phyloP scores from a whole-genome alignment of 2,797 vertebrate species.

The Agapornis canus region DNA sequence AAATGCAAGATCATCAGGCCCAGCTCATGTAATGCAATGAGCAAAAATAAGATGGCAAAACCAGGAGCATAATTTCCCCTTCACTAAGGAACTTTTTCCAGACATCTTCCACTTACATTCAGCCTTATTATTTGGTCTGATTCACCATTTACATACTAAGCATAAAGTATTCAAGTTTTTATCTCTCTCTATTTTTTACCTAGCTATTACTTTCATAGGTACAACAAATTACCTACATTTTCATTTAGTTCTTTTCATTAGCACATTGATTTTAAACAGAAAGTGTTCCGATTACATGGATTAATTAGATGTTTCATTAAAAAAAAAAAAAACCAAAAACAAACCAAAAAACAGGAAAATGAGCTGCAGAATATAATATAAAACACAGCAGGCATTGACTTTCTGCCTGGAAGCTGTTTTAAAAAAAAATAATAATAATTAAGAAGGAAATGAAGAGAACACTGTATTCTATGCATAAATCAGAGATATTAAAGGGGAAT shows the following conservation, averaged over 20 bases:
- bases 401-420: slow-evolving; percentile 77
- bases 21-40: background rate
- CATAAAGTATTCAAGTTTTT: background rate
- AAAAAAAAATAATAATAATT: slow-evolving; percentile 78
- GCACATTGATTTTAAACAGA: slow-evolving; percentile 70
- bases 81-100: background rate
- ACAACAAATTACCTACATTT: slow-evolving; percentile 64
- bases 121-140: slow-evolving; percentile 23
- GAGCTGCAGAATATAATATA: slow-evolving; percentile 74
- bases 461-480: slow-evolving; percentile 76
- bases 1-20: background rate
- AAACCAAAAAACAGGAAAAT: slow-evolving; percentile 50
- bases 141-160: background rate
- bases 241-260: slow-evolving; percentile 67
- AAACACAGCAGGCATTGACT: slow-evolving; percentile 80
- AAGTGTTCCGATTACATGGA: slow-evolving; percentile 68
- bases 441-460: slow-evolving; percentile 75
- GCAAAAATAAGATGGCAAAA: background rate
- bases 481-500: slow-evolving; percentile 75
- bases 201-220: slow-evolving; percentile 25
- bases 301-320: slow-evolving; percentile 79
- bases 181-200: slow-evolving; percentile 1
- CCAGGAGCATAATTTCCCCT: background rate
- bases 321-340: background rate
- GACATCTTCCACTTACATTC: background rate